Base-by-base conservation (phyloP, 2,888 invertebrate genomes). In the Heterodera filipjevi region DNA sequence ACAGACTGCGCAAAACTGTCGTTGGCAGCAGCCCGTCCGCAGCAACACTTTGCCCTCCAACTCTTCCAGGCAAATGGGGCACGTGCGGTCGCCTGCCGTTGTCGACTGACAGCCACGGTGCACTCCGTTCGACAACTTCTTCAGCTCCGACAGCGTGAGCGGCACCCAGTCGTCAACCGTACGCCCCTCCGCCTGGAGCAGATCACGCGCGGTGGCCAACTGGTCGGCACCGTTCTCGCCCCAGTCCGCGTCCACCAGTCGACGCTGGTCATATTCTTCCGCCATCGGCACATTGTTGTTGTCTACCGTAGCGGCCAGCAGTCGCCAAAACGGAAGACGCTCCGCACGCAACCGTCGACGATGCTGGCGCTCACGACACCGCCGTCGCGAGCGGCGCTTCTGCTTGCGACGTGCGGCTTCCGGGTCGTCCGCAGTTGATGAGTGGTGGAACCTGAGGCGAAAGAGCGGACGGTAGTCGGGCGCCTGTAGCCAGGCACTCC, bases 341-440 rank as follows among this genome's bases (percentile, higher is more conserved):
- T 32, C 68, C 10, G 32, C 19, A 6, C 44, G 19, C 30, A 46
- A n/a, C 3, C 30, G 35, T 16, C 30, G 22, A 39, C 72, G 49
- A n/a, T 32, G 19, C 44, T 6, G 44, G 12, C 49, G 72, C 12
- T 27, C 46, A 2, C 32, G 35, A 39, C 49, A 35, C 5, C 49
- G 39, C 22, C 49, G 39, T 12, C n/a, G 16, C n/a, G 39, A 39
- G 35, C 49, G 39, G 22, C 49, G 90, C 90, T n/a, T 90, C 90
- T 14, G 90, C 91, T 77, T 91, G 91, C 87, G 91, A 6, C 59
- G 59, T 27, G 3, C 59, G n/a, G 59, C 59, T 10, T 8, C 8
- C 3, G 19, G 59, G 59, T 59, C n/a, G 6, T n/a, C 59, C 3
- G 59, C n/a, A 3, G 59, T 59, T 10, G 59, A n/a, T 10, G 59